Conservation (phyloP, 1,140 invertebrate genomes). For the Octopus sinensis region DNA sequence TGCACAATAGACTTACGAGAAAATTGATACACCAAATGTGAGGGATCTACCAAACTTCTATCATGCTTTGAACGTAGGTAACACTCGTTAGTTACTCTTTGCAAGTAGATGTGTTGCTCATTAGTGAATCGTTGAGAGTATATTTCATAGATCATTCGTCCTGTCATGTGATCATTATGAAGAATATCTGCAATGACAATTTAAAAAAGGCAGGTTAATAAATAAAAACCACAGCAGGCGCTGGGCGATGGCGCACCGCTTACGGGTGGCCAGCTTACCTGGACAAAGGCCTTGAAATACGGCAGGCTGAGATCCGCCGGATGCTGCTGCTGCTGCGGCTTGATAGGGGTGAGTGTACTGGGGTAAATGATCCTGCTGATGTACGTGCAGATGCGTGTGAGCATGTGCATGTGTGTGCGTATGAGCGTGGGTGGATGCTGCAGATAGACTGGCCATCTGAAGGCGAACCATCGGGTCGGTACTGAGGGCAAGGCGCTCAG, state of each 20-base stretch:
- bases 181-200: slow-evolving; percentile 44
- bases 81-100: slow-evolving; percentile 48
- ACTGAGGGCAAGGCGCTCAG: slow-evolving; percentile 69
- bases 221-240: slow-evolving; percentile 51
- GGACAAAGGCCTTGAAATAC: slow-evolving; percentile 60
- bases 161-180: slow-evolving; percentile 47
- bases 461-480: slow-evolving; percentile 75
- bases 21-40: slow-evolving; percentile 54
- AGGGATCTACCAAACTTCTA: slow-evolving; percentile 40
- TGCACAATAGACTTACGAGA: slow-evolving; percentile 49
- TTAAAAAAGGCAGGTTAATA: slow-evolving; percentile 12
- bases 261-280: slow-evolving; percentile 60
- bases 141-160: slow-evolving; percentile 52
- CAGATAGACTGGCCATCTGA: slow-evolving; percentile 77
- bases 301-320: slow-evolving; percentile 23
- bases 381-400: slow-evolving; percentile 71
- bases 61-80: slow-evolving; percentile 45
- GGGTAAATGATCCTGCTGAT: slow-evolving; percentile 85
- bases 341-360: slow-evolving; percentile 54
- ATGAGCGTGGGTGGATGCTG: slow-evolving; percentile 77
- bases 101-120: slow-evolving; percentile 51
- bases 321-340: slow-evolving; percentile 14
- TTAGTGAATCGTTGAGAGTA: slow-evolving; percentile 51
- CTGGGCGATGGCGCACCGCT: slow-evolving; percentile 61
- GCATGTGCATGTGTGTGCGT: slow-evolving; percentile 77